phyloP scores from a whole-genome alignment of 2,113 vertebrate species.

The Calcarius ornatus region DNA sequence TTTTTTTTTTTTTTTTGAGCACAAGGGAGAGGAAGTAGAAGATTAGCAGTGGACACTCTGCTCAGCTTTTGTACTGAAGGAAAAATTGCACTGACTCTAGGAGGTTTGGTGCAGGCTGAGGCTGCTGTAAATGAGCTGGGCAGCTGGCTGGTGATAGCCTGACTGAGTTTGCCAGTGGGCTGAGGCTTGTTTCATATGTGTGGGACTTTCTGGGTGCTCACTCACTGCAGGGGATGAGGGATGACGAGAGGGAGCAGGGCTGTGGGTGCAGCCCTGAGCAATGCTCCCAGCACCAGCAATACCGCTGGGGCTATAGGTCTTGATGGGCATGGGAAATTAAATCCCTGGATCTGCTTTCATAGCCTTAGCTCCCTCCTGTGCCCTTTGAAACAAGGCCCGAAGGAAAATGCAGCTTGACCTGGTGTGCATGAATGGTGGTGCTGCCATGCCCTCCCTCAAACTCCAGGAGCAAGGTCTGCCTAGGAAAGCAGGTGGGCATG shows the following conservation, averaged over 20 bases:
- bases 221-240: not conserved
- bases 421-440: fast-evolving
- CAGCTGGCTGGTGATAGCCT: not conserved
- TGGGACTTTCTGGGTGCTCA: not conserved
- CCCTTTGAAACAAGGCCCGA: fast-evolving
- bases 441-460: not conserved
- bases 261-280: not conserved
- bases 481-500: not conserved
- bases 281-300: fast-evolving
- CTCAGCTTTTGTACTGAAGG: not conserved
- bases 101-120: not conserved
- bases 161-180: not conserved
- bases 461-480: not conserved
- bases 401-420: not conserved
- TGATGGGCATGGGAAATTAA: not conserved
- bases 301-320: not conserved
- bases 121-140: not conserved
- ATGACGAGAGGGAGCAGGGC: not conserved
- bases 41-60: not conserved
- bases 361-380: not conserved
- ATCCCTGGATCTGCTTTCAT: not conserved
- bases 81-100: not conserved
- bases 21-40: not conserved
- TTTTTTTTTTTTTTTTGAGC: not conserved
- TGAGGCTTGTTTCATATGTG: not conserved